A percentile compares a stretch with the other conserved stretches of the same genome.
These are phyloP conservation scores for Brenthis daphne DNA, from an alignment of 2,888 invertebrate species.

Conservation along the genomic window DNA sequence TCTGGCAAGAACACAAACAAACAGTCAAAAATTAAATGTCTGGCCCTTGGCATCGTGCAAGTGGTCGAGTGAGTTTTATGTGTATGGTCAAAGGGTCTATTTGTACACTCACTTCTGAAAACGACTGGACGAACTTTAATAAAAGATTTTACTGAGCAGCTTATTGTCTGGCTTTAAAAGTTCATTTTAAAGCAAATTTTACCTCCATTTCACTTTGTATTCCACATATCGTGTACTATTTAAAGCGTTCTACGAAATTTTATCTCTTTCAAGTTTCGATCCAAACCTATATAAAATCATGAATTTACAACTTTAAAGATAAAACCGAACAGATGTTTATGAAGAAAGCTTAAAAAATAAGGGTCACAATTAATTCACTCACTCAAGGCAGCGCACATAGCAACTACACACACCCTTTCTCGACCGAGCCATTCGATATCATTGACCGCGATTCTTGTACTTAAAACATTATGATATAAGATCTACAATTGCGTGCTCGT, in stretches of 20 bases:
- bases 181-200: no score
- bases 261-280: neutral
- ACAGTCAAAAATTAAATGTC: no score
- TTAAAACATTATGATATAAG: conserved; percentile 20
- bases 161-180: no score
- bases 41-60: no score
- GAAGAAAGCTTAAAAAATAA: conserved; percentile 25
- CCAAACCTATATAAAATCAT: conserved; percentile 19
- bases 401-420: conserved; percentile 62
- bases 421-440: conserved; percentile 53
- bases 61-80: no score
- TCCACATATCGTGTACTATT: neutral
- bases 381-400: conserved; percentile 48
- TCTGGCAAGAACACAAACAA: no score
- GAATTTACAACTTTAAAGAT: conserved; percentile 20
- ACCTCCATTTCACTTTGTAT: neutral
- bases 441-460: conserved; percentile 36
- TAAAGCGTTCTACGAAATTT: conserved; percentile 11
- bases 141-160: no score
- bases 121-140: no score
- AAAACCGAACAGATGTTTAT: conserved; percentile 24
- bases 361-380: conserved; percentile 25
- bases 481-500: conserved; percentile 26
- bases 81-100: no score
- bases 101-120: no score